Base-by-base conservation (phyloP, 2,113 vertebrate species). In the Forbesichthys agassizii region DNA sequence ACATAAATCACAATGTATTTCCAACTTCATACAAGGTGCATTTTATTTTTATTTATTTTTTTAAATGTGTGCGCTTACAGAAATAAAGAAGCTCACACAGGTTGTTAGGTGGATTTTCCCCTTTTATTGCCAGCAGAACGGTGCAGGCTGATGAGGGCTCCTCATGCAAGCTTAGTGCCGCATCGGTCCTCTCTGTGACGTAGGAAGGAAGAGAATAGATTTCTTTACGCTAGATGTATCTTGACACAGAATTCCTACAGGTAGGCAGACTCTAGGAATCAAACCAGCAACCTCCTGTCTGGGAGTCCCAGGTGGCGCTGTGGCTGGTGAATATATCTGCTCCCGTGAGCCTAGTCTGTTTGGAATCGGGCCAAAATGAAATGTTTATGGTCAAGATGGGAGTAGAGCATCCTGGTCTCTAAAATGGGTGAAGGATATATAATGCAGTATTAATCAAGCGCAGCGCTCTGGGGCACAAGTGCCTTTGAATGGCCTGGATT, bases 401-500 rank as follows among this genome's bases (percentile, higher is more conserved):
- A 68, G 65, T 69, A 18, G 42, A 64, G 68, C 66, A 83, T 79
- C 73, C 63, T 68, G 57, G 52, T 20, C 64, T 72, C 69, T 27
- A 69, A 88, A 90, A 91, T 88, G 89, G 71, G 74, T 60, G 57
- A 58, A 67, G 75, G 75, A 78, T 70, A 77, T 70, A 77, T 68
- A 71, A 88, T 81, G 63, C 75, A 58, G 73, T 79, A 86, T 84
- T 84, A 90, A 91, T 90, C 80, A 82, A 84, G 82, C 76, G 61
- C 83, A 80, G 81, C 85, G 73, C 69, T 85, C 67, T 83, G 53
- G 67, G 73, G 85, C 83, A 86, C 76, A 68, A 61, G 51, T 8
- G 14, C 69, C 75, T 78, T 33, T 4, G 47, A 65, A 53, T 84
- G 90, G 54, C 92, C 92, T 88, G 84, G 87, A 87, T 93, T 89